Percentiles rank a stretch among this genome's conserved stretches.
These are phyloP conservation scores for Zosterops pallidus DNA, from an alignment of 2,113 vertebrate genomes.

Conservation along the genomic window DNA sequence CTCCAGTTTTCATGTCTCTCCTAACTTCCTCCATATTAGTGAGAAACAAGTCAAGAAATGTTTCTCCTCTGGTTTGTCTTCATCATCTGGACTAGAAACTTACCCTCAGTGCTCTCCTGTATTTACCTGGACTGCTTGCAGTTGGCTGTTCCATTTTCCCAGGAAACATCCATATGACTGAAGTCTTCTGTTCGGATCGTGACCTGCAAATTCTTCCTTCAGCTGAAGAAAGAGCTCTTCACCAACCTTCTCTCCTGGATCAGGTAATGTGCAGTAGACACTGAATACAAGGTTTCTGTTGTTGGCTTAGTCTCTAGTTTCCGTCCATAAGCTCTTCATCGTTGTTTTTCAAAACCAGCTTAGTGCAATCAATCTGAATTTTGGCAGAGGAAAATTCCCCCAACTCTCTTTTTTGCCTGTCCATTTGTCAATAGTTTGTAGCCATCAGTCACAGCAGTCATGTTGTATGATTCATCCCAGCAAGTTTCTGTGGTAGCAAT, in stretches of 20 bases:
- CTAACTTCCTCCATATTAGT: not conserved
- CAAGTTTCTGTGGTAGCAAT: not conserved
- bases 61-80: not conserved
- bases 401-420: not conserved
- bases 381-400: not conserved
- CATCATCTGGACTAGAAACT: not conserved
- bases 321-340: not conserved
- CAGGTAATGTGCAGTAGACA: not conserved
- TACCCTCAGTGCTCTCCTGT: not conserved
- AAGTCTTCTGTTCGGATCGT: accelerated
- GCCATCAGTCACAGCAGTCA: not conserved
- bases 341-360: not conserved
- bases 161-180: not conserved
- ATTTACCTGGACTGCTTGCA: not conserved
- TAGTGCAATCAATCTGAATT: not conserved
- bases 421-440: not conserved
- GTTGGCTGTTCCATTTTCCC: not conserved
- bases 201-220: not conserved
- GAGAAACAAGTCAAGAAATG: not conserved
- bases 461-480: accelerated
- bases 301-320: not conserved
- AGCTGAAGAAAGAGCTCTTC: not conserved
- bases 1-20: not conserved
- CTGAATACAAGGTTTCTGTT: not conserved
- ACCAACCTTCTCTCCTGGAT: not conserved